A percentile compares a stretch with the other conserved stretches of the same genome.
Evolutionary conservation across 1,140 invertebrate species (phyloP).

Genomic region (Ostrea denselamellosa): DNA sequence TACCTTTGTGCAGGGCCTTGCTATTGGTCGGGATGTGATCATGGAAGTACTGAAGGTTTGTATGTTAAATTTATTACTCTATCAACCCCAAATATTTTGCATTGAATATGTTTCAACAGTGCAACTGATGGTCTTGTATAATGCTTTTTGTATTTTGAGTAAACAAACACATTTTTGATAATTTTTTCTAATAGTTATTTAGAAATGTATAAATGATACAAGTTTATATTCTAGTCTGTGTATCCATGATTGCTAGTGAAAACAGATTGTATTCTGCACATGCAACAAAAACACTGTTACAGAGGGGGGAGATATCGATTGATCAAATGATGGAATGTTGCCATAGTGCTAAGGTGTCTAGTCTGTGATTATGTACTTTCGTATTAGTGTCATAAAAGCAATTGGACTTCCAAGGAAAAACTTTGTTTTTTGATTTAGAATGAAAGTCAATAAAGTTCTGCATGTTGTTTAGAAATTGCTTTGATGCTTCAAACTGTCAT

Average conservation of each 20-base stretch:
- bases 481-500: slow-evolving; percentile 18
- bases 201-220: background rate
- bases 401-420: slow-evolving; percentile 15
- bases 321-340: background rate
- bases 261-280: background rate
- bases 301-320: background rate
- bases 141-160: background rate
- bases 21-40: slow-evolving; percentile 89
- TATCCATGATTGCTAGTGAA: background rate
- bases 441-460: background rate
- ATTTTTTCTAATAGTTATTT: background rate
- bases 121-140: background rate
- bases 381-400: background rate
- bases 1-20: slow-evolving; percentile 93
- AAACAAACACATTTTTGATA: slow-evolving; percentile 15
- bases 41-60: slow-evolving; percentile 89
- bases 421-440: background rate
- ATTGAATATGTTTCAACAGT: background rate
- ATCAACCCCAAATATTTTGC: background rate
- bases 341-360: background rate
- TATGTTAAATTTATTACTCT: slow-evolving; percentile 45
- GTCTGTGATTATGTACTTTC: background rate
- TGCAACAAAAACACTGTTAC: background rate
- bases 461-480: slow-evolving; percentile 7
- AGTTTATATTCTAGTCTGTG: background rate